phyloP scores from a whole-genome alignment of 2,888 invertebrate genomes.

The Tachina grossa region DNA sequence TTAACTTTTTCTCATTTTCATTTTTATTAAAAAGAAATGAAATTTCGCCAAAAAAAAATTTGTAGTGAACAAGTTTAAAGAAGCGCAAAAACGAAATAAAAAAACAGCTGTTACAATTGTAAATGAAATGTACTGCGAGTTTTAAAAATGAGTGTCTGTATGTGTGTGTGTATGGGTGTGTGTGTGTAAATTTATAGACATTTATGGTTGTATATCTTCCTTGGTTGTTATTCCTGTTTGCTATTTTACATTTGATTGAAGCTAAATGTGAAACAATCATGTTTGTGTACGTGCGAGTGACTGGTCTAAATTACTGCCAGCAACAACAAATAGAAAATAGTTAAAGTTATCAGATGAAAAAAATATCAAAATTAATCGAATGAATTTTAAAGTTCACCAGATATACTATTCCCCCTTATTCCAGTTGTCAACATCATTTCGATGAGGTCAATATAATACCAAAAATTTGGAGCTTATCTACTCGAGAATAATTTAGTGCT shows the following conservation, averaged over 20 bases:
- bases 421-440: too few relatives aligned
- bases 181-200: too few relatives aligned
- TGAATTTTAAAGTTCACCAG: too few relatives aligned
- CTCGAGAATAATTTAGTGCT: too few relatives aligned
- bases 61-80: background rate
- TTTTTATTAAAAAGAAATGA: conserved; percentile 12
- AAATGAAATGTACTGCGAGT: conserved; percentile 5
- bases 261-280: conserved; percentile 30
- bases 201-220: background rate
- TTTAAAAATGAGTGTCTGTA: too few relatives aligned
- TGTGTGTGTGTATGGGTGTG: too few relatives aligned
- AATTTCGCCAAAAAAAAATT: conserved; percentile 3
- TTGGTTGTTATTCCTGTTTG: background rate
- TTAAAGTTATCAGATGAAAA: too few relatives aligned
- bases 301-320: background rate
- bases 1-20: background rate
- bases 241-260: conserved; percentile 49
- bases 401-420: too few relatives aligned
- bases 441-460: too few relatives aligned
- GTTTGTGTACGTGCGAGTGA: background rate
- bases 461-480: too few relatives aligned
- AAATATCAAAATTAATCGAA: too few relatives aligned
- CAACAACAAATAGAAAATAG: background rate
- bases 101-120: conserved; percentile 56
- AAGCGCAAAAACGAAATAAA: background rate